These are phyloP conservation scores for Phaedon cochleariae DNA, from an alignment of 2,888 invertebrate species.

Conservation along the genomic window DNA sequence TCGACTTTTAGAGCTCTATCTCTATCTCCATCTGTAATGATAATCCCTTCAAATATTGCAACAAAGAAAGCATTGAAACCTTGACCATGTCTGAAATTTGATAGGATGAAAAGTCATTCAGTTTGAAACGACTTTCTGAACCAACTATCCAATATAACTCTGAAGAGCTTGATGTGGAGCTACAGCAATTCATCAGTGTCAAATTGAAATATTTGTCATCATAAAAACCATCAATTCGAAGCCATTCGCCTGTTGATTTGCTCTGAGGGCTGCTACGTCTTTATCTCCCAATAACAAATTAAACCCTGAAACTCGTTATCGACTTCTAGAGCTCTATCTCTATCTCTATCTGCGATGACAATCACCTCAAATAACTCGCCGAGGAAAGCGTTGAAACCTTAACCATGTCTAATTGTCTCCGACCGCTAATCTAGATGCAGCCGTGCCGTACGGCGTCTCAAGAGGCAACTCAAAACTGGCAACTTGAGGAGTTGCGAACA, in stretches of 20 bases:
- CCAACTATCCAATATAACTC: no score
- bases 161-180: no score
- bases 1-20: no score
- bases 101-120: no score
- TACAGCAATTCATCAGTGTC: no score
- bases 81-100: no score
- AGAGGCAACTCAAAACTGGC: slow-evolving; percentile 32
- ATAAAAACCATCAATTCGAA: no score
- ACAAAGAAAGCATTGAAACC: no score
- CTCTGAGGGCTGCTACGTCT: neutral
- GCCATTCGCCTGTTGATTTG: neutral
- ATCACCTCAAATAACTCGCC: neutral
- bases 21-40: no score
- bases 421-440: slow-evolving; percentile 32
- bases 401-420: slow-evolving; percentile 35
- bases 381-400: slow-evolving; percentile 16
- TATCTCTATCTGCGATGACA: neutral
- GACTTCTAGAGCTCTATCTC: neutral
- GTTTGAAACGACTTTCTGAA: no score
- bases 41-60: no score
- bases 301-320: neutral
- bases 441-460: slow-evolving; percentile 23
- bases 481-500: slow-evolving; percentile 33
- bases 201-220: no score
- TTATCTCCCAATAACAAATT: neutral